Evolutionary conservation across 2,888 invertebrate genomes (phyloP), one percentile per base, ranked within the genome.

Genomic region (Antitype chi): DNA sequence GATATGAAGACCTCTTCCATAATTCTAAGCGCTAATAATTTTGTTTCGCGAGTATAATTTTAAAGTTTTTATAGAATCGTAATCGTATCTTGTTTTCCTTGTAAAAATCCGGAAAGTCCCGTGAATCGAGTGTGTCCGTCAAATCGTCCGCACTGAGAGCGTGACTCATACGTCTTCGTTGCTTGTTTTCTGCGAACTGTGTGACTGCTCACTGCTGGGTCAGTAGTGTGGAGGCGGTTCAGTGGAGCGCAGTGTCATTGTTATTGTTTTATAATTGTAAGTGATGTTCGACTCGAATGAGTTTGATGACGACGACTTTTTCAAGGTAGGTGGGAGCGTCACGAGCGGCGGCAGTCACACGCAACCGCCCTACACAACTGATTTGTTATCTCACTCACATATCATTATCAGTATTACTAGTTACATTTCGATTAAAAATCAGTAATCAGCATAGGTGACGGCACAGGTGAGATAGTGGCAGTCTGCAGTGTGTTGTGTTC

Each of bases 231-330:
- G 63, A 62, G 84, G 53, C 80, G 49, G 53, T 52, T 55, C 62
- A 52, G 77, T 81, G 78, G 76, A 84, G 72, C 80, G 74, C 73
- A 63, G 81, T 81, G 85, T 80, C 70, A 62, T 77, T 82, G 71
- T 86, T 83, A 82, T 85, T 85, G 74, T 86, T 72, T 71, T 63
- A 38, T 71, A 71, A 49, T 78, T 85, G 52, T 32, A 53, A 82
- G 85, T 85, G 85, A 90, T 90, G 90, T 85, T 84, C 81, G 80
- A 82, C 60, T 80, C 72, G 69, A 78, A 78, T 70, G 85, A 85
- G 66, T 81, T 81, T 76, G 81, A 85, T 59, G 82, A 82, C 47
- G 84, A 90, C 73, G 87, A 89, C 69, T 81, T 78, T 38, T 87
- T 79, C 83, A 87, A 88, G 89, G 90, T 90, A 87, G 78, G 88